Conservation (phyloP, 2,113 vertebrate genomes). For the Cryptoleucopteryx plumbea region DNA sequence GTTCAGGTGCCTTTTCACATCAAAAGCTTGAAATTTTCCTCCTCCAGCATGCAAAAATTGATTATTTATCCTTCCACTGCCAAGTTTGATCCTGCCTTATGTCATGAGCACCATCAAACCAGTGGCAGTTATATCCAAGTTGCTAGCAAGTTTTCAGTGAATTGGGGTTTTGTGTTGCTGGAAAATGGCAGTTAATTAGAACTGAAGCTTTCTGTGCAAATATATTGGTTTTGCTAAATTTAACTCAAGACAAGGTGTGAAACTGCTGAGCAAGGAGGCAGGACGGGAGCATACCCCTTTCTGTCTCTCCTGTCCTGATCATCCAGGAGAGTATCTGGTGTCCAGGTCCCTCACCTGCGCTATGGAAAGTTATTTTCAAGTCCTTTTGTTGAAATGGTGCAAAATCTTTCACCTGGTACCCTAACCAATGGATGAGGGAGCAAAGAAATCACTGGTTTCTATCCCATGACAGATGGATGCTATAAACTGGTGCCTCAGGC, state of each 20-base stretch:
- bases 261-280: neutral
- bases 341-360: neutral
- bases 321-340: neutral
- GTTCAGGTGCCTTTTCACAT: conserved; percentile 28
- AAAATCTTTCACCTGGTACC: neutral
- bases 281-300: neutral
- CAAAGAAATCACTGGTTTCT: neutral
- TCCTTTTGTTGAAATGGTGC: neutral
- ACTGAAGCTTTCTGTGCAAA: neutral
- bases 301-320: neutral
- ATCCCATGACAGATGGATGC: accelerated
- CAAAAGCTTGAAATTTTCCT: conserved; percentile 3
- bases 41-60: neutral
- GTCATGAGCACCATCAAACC: conserved; percentile 23
- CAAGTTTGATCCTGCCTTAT: neutral
- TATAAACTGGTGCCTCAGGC: neutral
- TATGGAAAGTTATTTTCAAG: neutral
- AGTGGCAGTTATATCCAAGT: neutral
- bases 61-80: conserved; percentile 33
- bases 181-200: conserved; percentile 47
- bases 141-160: neutral
- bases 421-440: neutral
- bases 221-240: conserved; percentile 42
- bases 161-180: conserved; percentile 7
- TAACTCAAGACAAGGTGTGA: conserved; percentile 17